Evolutionary conservation across 2,888 invertebrate genomes (phyloP), one percentile per base, ranked within the genome.

Genomic region (Conops quadrifasciatus): DNA sequence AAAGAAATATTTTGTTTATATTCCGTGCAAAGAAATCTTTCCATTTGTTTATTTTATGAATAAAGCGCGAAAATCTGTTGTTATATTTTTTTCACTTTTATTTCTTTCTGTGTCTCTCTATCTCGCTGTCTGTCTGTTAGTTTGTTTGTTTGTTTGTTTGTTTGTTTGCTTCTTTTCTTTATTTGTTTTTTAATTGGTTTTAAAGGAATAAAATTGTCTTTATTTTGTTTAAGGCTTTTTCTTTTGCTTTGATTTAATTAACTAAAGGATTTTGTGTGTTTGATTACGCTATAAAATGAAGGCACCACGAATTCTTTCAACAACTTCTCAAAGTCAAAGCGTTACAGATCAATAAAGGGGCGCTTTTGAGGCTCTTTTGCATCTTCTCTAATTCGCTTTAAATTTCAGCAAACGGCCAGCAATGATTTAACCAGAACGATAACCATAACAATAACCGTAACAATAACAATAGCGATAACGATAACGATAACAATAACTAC

Each of bases 241-340:
- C 24, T 77, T 77, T 75, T 76, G 74, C 36, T 7, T 36, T 36
- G 24, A 43, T 66, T 36, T 70, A 45, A 51, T 15, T 64, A 58
- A 56, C 28, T 62, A 63, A 45, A 67, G 43, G 26, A 43, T 45
- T 70, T 71, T 74, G 68, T 76, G 60, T 74, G 43, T 72, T 78
- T 69, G 43, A 59, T 74, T 74, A 74, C 76, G 80, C 78, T 83
- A 82, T 82, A 82, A 82, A 36, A 82, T 82, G 82, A 82, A 82
- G 82, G 82, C 82, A 82, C 82, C 82, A 80, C 83, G 83, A 82
- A 83, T 82, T 81, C 78, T 80, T 81, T 80, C 78, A 83, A 83
- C 82, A 82, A 80, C 78, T 72, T 67, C 43, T 45, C 16, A 51
- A 47, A 28, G 13, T 13, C 4, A n/a, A 45, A 64, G 49, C 16